Conservation (phyloP, 2,888 invertebrate species). For the Helobdella robusta region DNA sequence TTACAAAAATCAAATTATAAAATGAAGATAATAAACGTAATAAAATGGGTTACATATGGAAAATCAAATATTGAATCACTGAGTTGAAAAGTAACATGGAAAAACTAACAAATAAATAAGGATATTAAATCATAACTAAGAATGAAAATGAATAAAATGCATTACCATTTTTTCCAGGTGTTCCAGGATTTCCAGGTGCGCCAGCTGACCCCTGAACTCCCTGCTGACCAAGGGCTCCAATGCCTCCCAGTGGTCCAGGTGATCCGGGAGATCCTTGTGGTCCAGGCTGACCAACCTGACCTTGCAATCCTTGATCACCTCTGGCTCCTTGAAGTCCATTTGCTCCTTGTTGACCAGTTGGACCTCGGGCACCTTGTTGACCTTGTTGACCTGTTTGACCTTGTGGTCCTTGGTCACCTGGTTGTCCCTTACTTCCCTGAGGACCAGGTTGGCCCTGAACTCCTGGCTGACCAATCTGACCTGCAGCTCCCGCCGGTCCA, state of each 20-base stretch:
- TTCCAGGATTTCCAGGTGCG: slow-evolving; percentile 12
- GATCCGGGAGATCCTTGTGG: slow-evolving; percentile 19
- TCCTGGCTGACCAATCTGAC: slow-evolving; percentile 19
- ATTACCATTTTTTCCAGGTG: neutral
- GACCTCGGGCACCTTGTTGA: slow-evolving; percentile 30
- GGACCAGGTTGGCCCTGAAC: slow-evolving; percentile 11
- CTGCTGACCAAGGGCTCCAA: slow-evolving; percentile 22
- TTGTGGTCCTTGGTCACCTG: slow-evolving; percentile 29
- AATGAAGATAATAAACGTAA: too few relatives aligned
- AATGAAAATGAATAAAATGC: neutral
- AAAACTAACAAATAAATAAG: neutral
- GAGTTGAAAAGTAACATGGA: too few relatives aligned
- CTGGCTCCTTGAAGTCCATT: slow-evolving; percentile 30
- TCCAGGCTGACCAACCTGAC: slow-evolving; percentile 37
- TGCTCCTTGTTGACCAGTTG: slow-evolving; percentile 31
- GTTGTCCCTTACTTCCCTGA: slow-evolving; percentile 26
- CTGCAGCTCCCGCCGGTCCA: slow-evolving; percentile 25
- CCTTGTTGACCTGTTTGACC: slow-evolving; percentile 21
- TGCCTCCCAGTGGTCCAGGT: slow-evolving; percentile 22
- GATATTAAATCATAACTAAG: neutral
- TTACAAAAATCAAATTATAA: too few relatives aligned
- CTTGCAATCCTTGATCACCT: slow-evolving; percentile 36
- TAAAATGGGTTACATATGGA: too few relatives aligned
- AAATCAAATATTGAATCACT: too few relatives aligned
- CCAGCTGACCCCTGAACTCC: slow-evolving; percentile 25